Conservation (phyloP, 2,113 vertebrate species). For the Sinocyclocheilus anshuiensis region DNA sequence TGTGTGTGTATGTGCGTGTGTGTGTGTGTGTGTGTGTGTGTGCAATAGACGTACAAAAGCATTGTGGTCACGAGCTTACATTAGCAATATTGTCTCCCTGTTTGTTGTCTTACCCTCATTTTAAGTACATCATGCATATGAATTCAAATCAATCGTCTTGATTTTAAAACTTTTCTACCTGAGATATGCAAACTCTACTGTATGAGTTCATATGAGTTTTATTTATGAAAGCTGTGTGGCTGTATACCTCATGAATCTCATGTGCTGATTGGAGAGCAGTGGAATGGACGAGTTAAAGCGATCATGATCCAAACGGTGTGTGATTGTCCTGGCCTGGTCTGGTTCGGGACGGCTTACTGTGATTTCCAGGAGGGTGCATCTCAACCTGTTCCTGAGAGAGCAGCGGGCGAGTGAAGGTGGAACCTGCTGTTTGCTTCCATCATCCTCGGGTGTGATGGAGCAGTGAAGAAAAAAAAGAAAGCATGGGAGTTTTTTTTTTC, state of each 20-base stretch:
- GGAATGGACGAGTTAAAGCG: too few species aligned
- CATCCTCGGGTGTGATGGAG: too few species aligned
- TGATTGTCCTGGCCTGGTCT: too few species aligned
- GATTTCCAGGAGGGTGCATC: too few species aligned
- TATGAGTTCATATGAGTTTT: background rate
- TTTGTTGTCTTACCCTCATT: background rate
- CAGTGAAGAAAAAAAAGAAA: too few species aligned
- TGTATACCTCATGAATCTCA: too few species aligned
- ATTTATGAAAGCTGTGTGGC: too few species aligned
- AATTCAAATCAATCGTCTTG: background rate
- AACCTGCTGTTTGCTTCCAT: too few species aligned
- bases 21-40: background rate
- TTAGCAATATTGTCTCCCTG: constrained; percentile 8
- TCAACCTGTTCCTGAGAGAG: too few species aligned
- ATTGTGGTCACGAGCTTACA: background rate
- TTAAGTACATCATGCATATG: background rate
- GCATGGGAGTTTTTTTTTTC: too few species aligned
- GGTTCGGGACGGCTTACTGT: too few species aligned
- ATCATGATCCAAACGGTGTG: background rate
- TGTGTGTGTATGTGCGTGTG: background rate
- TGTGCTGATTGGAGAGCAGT: background rate
- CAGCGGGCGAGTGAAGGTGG: too few species aligned
- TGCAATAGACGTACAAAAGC: background rate
- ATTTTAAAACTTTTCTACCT: background rate
- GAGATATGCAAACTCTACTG: background rate